Percentiles rank a stretch among this genome's conserved stretches.
These are phyloP conservation scores for Hemiprocne comata DNA, from an alignment of 2,113 vertebrate genomes.

Conservation along the genomic window DNA sequence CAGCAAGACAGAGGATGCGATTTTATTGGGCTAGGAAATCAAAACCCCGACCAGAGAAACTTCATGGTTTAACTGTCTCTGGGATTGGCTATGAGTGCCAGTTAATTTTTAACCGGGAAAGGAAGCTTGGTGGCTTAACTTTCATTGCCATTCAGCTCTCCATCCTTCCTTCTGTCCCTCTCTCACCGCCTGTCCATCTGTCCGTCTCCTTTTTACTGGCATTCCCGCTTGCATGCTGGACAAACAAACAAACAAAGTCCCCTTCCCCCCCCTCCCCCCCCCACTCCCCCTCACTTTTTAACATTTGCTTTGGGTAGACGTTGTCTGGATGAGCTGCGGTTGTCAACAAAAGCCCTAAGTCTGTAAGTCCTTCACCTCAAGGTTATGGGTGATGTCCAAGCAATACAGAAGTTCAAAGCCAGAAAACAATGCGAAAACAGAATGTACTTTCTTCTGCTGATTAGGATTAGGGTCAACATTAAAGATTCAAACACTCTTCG, in stretches of 20 bases:
- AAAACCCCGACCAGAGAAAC: slow-evolving; percentile 84
- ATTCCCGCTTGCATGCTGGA: slow-evolving; percentile 20
- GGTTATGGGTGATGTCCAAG: slow-evolving; percentile 83
- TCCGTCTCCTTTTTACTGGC: slow-evolving; percentile 23
- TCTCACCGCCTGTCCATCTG: slow-evolving; percentile 31
- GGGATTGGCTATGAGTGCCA: slow-evolving; percentile 69
- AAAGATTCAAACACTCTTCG: background rate
- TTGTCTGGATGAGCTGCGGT: slow-evolving; percentile 54
- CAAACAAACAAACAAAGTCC: slow-evolving; percentile 68
- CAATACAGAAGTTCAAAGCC: slow-evolving; percentile 86
- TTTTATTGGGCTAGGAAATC: slow-evolving; percentile 94
- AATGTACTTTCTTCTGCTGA: slow-evolving; percentile 53
- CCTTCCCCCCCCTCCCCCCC: background rate
- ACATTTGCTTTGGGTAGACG: slow-evolving; percentile 19
- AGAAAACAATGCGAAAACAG: slow-evolving; percentile 74
- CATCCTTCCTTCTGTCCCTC: slow-evolving; percentile 10
- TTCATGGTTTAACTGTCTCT: slow-evolving; percentile 78
- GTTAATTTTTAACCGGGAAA: slow-evolving; percentile 83
- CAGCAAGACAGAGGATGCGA: slow-evolving; percentile 90
- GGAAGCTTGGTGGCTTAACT: slow-evolving; percentile 70
- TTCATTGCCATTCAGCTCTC: slow-evolving; percentile 23
- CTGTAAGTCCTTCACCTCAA: slow-evolving; percentile 78
- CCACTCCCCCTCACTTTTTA: background rate
- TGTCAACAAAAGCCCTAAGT: slow-evolving; percentile 73
- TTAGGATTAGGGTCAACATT: background rate